phyloP scores from a whole-genome alignment of 2,113 vertebrate genomes.

The Zosterops borbonicus region DNA sequence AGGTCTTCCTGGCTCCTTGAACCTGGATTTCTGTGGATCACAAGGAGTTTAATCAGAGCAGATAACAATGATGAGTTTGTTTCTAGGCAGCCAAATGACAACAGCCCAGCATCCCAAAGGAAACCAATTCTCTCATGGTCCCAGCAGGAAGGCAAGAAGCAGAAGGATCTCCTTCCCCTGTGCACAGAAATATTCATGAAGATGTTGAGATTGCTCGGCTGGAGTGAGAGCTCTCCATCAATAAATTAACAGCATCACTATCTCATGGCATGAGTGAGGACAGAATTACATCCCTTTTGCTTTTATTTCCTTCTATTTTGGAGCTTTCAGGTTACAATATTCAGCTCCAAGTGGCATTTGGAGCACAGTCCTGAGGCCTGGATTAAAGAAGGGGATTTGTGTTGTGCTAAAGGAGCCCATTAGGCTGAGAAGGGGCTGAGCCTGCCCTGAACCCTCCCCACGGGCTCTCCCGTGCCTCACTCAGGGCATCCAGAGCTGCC shows the following conservation, averaged over 20 bases:
- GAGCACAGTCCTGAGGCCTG: neutral
- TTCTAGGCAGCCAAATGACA: neutral
- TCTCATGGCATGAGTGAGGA: neutral
- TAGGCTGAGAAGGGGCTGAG: neutral
- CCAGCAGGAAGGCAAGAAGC: neutral
- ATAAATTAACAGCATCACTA: conserved; percentile 46
- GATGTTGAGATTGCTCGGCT: neutral
- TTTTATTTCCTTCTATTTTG: conserved; percentile 31
- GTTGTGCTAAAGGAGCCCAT: neutral
- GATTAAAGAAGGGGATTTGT: neutral
- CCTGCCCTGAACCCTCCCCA: neutral
- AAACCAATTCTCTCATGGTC: neutral
- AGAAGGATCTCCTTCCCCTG: neutral
- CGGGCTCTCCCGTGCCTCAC: neutral
- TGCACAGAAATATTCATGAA: conserved; percentile 59
- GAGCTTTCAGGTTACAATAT: neutral
- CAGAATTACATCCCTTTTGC: neutral
- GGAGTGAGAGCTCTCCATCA: conserved; percentile 5
- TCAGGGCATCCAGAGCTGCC: neutral
- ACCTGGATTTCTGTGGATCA: neutral
- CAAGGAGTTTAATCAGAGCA: neutral
- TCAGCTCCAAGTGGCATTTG: conserved; percentile 9
- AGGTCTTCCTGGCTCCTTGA: neutral
- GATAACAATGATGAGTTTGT: neutral
- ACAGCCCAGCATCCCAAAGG: neutral